phyloP scores from a whole-genome alignment of 2,797 vertebrate species.

The Leptatherina wallacei region DNA sequence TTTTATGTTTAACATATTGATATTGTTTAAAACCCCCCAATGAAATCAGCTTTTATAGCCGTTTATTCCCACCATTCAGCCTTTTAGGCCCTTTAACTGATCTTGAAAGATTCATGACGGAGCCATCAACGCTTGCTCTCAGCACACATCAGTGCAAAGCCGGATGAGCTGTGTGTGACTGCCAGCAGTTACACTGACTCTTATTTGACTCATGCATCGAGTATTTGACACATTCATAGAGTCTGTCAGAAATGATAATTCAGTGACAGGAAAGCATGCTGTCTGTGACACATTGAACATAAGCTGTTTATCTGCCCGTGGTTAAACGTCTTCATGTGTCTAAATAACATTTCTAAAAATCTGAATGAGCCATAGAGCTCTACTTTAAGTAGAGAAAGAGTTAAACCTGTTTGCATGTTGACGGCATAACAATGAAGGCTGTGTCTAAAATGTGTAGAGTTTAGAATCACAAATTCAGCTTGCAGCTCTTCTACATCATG shows the following conservation, averaged over 20 bases:
- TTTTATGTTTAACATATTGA: too few relatives aligned
- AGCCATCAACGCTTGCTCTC: background rate
- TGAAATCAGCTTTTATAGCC: background rate
- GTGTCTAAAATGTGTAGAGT: background rate
- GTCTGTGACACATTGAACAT: background rate
- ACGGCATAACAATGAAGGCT: background rate
- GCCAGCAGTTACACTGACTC: background rate
- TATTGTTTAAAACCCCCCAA: too few relatives aligned
- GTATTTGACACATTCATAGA: constrained; percentile 16
- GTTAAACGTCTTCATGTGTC: background rate
- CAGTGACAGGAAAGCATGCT: background rate
- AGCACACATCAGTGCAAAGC: constrained; percentile 1
- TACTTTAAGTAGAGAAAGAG: background rate
- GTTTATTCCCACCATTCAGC: background rate
- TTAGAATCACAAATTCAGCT: background rate
- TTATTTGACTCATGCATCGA: constrained; percentile 5
- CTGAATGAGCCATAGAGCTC: background rate
- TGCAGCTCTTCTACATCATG: background rate
- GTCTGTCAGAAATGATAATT: background rate
- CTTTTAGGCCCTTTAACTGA: background rate
- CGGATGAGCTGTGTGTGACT: constrained; percentile 17
- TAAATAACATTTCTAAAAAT: background rate
- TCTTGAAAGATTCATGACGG: constrained; percentile 2
- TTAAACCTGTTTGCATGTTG: background rate
- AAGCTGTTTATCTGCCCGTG: background rate